phyloP scores from a whole-genome alignment of 2,113 vertebrate species.

The Catharus minimus region DNA sequence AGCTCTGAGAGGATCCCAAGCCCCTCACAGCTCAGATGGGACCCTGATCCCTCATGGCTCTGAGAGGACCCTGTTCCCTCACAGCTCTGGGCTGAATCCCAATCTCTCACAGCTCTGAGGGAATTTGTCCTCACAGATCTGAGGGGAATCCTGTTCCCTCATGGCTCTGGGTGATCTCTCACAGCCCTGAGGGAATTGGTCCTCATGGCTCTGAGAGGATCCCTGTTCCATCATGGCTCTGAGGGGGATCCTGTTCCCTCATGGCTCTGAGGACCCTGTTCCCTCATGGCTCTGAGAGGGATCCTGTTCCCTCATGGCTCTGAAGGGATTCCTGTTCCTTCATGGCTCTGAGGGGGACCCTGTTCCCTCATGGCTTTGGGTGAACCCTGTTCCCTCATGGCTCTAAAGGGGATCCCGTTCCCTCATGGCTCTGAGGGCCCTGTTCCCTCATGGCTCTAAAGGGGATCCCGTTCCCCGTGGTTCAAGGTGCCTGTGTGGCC shows the following conservation, averaged over 20 bases:
- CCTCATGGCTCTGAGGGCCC: not conserved
- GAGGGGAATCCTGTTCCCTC: no score
- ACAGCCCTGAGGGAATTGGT: no score
- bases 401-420: no score
- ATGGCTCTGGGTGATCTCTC: not conserved
- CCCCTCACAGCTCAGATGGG: not conserved
- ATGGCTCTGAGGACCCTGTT: no score
- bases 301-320: not conserved
- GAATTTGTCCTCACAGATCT: not conserved
- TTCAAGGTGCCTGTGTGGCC: accelerated
- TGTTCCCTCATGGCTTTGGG: not conserved
- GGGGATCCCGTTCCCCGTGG: accelerated
- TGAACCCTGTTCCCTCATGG: not conserved
- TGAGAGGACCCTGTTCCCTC: no score
- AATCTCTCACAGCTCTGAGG: not conserved
- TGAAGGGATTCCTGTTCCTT: accelerated
- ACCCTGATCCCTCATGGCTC: accelerated
- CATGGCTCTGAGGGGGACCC: accelerated
- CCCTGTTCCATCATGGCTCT: no score
- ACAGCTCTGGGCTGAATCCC: accelerated
- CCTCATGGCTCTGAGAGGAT: accelerated
- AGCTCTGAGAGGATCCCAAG: not conserved
- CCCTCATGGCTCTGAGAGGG: not conserved
- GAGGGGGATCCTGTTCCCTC: no score
- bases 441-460: not conserved